Evolutionary conservation across 2,888 invertebrate genomes (phyloP).

Genomic region (Nephrotoma appendiculata): DNA sequence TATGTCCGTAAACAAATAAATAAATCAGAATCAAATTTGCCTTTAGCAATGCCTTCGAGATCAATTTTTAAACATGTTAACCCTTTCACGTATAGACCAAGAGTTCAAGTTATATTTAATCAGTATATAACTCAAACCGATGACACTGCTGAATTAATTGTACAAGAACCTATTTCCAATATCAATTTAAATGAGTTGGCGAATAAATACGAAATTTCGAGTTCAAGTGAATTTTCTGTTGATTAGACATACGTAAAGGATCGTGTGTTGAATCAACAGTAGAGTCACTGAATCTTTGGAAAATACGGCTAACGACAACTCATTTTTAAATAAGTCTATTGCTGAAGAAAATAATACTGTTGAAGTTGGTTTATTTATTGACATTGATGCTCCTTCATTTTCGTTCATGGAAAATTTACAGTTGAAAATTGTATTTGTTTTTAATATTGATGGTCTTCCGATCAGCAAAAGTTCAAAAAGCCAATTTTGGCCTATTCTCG

Average conservation of each 20-base stretch:
- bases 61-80: background rate
- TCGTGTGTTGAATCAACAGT: too few species aligned
- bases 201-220: background rate
- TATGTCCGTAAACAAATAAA: too few species aligned
- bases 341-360: background rate
- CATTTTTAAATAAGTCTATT: background rate
- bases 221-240: background rate
- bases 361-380: background rate
- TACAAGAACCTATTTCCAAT: background rate
- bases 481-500: too few species aligned
- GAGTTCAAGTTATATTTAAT: background rate
- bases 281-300: background rate
- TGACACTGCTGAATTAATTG: background rate
- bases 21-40: too few species aligned
- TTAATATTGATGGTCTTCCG: too few species aligned
- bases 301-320: background rate
- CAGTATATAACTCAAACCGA: background rate
- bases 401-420: background rate
- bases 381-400: background rate
- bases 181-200: background rate
- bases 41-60: background rate
- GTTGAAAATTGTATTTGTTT: too few species aligned
- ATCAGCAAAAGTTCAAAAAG: too few species aligned
- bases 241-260: background rate
- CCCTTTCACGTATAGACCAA: background rate